Percentiles rank a stretch among this genome's conserved stretches.
These are phyloP conservation scores for Phallusia fumigata DNA, from an alignment of 23 tunicate species.

Conservation along the genomic window DNA sequence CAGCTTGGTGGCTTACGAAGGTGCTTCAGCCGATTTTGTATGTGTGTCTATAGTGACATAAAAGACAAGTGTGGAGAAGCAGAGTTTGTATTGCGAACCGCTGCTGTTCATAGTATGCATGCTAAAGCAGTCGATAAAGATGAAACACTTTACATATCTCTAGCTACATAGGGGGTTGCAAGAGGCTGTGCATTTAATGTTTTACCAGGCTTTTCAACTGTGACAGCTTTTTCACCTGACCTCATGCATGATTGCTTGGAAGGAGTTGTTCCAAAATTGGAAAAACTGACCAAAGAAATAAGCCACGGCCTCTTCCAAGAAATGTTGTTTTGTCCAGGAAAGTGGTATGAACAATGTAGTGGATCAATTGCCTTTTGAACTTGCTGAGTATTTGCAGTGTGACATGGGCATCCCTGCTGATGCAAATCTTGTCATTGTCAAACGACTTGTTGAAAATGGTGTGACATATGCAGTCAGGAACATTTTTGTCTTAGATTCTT, in stretches of 20 bases:
- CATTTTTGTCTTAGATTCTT: conserved; percentile 24
- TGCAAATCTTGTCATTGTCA: conserved; percentile 7
- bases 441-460: conserved; percentile 4
- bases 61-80: conserved; percentile 18
- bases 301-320: conserved; percentile 30
- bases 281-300: conserved; percentile 24
- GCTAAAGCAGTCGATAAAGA: conserved; percentile 13
- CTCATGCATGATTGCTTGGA: conserved; percentile 53
- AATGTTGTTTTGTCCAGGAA: conserved; percentile 15
- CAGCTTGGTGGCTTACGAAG: conserved; percentile 25
- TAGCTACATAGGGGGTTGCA: conserved; percentile 30
- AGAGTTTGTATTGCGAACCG: conserved; percentile 36
- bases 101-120: conserved; percentile 16
- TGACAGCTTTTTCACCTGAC: conserved; percentile 27
- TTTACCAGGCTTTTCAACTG: conserved; percentile 35
- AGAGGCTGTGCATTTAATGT: conserved; percentile 26
- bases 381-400: conserved; percentile 26
- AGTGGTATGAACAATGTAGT: conserved; percentile 6
- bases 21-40: conserved; percentile 36
- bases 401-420: conserved; percentile 10
- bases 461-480: neutral
- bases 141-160: conserved; percentile 5
- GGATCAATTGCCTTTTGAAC: conserved; percentile 12
- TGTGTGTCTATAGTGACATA: conserved; percentile 24
- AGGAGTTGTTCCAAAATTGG: conserved; percentile 38